These are phyloP conservation scores for Bergia puertoricense DNA, from an alignment of 92 coral and sea anemone genomes.

Conservation along the genomic window DNA sequence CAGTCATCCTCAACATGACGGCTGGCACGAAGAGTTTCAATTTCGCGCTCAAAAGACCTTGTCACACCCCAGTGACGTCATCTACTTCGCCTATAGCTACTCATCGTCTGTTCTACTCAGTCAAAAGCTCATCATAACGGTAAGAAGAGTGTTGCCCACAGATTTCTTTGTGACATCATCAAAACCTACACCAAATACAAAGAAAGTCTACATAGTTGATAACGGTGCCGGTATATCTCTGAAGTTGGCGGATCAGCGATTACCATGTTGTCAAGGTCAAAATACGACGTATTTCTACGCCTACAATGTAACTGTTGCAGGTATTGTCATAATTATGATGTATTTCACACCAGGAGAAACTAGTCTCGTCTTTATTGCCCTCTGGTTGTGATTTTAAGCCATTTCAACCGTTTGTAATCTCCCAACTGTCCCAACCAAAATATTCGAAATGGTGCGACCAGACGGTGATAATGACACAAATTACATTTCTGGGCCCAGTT, in stretches of 20 bases:
- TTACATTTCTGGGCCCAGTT: too few relatives aligned
- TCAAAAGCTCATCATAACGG: not conserved
- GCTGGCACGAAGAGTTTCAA: conserved; percentile 38
- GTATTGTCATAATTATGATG: not conserved
- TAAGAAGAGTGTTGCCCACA: conserved; percentile 18
- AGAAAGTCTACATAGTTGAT: not conserved
- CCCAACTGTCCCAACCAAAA: not conserved
- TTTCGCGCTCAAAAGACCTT: conserved; percentile 20
- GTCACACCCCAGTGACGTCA: conserved; percentile 3
- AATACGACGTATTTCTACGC: conserved; percentile 16
- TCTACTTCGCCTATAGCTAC: not conserved
- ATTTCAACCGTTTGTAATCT: too few relatives aligned
- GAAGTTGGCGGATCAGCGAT: not conserved
- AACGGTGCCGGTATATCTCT: not conserved
- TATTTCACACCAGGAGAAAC: not conserved
- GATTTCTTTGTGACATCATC: not conserved
- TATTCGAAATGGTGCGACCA: too few relatives aligned
- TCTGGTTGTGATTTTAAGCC: too few relatives aligned
- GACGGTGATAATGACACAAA: too few relatives aligned
- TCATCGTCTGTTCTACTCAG: not conserved
- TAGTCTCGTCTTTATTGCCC: not conserved
- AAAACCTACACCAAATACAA: not conserved
- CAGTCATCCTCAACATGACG: conserved; percentile 27
- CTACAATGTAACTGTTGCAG: conserved; percentile 15
- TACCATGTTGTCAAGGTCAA: not conserved